These are phyloP conservation scores for Brienomyrus brachyistius DNA, from an alignment of 2,113 vertebrate genomes.

Conservation along the genomic window DNA sequence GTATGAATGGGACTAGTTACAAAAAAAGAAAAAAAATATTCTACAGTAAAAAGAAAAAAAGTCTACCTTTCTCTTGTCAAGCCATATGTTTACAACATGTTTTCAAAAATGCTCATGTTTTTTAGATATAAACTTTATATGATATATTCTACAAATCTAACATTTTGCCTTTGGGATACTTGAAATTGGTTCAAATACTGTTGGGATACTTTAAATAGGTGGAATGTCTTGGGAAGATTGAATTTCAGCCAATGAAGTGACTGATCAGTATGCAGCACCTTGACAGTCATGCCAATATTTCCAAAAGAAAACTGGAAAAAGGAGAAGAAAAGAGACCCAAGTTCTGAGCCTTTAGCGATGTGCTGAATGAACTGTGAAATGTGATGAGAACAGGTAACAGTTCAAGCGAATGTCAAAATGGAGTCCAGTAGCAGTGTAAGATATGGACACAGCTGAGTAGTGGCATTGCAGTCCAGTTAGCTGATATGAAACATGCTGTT, in stretches of 20 bases:
- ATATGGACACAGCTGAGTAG: background rate
- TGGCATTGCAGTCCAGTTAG: background rate
- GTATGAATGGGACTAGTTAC: background rate
- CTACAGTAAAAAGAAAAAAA: background rate
- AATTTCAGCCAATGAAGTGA: background rate
- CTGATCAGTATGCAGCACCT: background rate
- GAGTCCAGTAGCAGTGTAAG: background rate
- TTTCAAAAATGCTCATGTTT: background rate
- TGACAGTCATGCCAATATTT: background rate
- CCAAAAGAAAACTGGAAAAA: background rate
- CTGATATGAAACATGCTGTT: background rate
- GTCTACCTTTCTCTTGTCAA: background rate
- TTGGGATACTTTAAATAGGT: background rate
- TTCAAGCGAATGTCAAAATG: background rate
- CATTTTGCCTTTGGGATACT: background rate
- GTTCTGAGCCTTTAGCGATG: background rate
- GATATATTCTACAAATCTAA: background rate
- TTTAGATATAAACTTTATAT: background rate
- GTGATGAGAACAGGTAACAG: background rate
- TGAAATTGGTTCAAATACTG: background rate
- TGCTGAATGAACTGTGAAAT: background rate
- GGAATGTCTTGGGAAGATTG: background rate
- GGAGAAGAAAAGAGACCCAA: background rate
- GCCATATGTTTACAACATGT: background rate
- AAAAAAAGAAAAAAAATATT: background rate